Conservation (phyloP, 2,797 vertebrate species). For the Cyprinella venusta region DNA sequence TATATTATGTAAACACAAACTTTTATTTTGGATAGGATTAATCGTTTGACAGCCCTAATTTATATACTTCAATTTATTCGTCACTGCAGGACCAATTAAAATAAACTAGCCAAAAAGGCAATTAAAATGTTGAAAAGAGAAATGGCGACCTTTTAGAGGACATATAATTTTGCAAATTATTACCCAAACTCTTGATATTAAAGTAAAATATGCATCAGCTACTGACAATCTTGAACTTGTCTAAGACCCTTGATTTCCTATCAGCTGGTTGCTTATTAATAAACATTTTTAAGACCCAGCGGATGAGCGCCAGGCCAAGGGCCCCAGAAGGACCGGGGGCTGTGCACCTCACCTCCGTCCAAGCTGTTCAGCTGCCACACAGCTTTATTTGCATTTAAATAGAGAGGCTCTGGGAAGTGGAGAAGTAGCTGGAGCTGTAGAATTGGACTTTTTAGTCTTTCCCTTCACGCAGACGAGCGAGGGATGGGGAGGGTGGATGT, state of each 20-base stretch:
- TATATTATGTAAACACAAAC: too few species aligned
- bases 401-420: slow-evolving; percentile 58
- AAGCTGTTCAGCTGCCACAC: slow-evolving; percentile 73
- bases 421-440: slow-evolving; percentile 49
- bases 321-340: slow-evolving; percentile 67
- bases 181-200: background rate
- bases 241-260: background rate
- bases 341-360: slow-evolving; percentile 70
- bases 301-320: slow-evolving; percentile 57
- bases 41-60: too few species aligned
- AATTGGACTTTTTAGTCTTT: slow-evolving; percentile 56
- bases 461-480: slow-evolving; percentile 48
- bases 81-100: background rate
- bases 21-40: too few species aligned
- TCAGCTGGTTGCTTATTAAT: slow-evolving; percentile 15
- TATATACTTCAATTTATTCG: background rate
- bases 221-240: background rate
- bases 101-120: background rate
- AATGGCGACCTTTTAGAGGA: background rate
- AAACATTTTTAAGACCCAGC: slow-evolving; percentile 27
- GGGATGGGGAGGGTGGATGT: slow-evolving; percentile 46
- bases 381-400: slow-evolving; percentile 81
- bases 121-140: background rate
- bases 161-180: background rate
- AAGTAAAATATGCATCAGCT: background rate